These are phyloP conservation scores for Leptodactylus fallax DNA, from an alignment of 2,797 vertebrate species.

Conservation along the genomic window DNA sequence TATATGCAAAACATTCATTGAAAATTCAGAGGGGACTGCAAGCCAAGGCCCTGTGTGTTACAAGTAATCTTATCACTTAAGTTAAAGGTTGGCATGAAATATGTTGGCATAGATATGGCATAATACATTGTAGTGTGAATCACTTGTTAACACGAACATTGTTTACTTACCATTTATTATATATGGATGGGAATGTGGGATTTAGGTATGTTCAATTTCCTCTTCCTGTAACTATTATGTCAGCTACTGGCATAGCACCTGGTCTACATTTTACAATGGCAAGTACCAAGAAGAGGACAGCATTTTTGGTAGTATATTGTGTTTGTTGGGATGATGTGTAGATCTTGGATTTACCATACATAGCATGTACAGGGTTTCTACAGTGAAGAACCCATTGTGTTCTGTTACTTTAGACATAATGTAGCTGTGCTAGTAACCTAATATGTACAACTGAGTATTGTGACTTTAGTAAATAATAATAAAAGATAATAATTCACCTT, in stretches of 20 bases:
- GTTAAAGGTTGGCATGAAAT: neutral
- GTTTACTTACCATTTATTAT: neutral
- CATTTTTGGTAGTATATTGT: neutral
- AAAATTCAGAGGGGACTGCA: neutral
- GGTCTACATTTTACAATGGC: neutral
- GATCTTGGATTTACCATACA: neutral
- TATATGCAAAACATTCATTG: neutral
- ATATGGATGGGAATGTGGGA: neutral
- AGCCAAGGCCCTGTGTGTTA: neutral
- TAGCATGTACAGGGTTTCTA: neutral
- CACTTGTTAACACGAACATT: neutral
- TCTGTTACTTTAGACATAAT: neutral
- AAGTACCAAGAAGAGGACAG: neutral
- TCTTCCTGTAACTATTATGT: neutral
- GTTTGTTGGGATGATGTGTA: neutral
- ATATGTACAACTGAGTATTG: neutral
- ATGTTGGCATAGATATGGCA: neutral
- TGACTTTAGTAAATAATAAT: constrained; percentile 20
- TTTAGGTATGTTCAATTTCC: neutral
- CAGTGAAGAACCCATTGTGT: neutral
- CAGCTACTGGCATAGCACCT: neutral
- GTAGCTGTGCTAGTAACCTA: neutral
- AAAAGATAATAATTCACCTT: neutral
- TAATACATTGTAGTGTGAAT: neutral
- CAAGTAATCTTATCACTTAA: neutral